A percentile compares a stretch with the other conserved stretches of the same genome.
phyloP scores from a whole-genome alignment of 2,113 vertebrate species.

The Varanus salvator region DNA sequence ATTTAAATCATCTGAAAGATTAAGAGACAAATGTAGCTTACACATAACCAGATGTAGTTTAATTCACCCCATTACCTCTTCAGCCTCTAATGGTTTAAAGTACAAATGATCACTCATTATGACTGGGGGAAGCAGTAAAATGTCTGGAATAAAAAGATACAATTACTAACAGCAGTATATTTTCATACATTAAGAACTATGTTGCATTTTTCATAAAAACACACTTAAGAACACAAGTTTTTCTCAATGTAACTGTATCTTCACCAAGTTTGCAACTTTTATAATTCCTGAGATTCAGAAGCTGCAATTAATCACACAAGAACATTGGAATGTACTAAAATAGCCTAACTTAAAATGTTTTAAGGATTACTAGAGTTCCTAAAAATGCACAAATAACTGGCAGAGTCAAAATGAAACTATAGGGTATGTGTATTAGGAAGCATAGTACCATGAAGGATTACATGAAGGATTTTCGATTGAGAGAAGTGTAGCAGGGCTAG shows the following conservation, averaged over 20 bases:
- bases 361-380: not conserved
- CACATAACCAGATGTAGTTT: slow-evolving; percentile 8
- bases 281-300: slow-evolving; percentile 26
- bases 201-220: not conserved
- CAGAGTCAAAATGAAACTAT: not conserved
- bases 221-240: not conserved
- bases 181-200: slow-evolving; percentile 11
- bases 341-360: not conserved
- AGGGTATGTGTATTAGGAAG: not conserved
- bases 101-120: not conserved
- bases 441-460: not conserved
- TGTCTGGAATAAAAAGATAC: not conserved
- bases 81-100: not conserved
- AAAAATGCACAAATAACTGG: accelerated
- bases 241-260: not conserved
- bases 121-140: not conserved
- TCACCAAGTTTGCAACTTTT: not conserved
- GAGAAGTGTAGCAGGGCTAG: not conserved
- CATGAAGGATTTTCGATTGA: not conserved
- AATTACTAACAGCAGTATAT: not conserved
- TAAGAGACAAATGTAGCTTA: not conserved
- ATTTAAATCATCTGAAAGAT: slow-evolving; percentile 19
- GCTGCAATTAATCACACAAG: not conserved
- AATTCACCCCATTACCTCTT: not conserved
- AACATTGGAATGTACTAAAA: not conserved